Evolutionary conservation across 1,140 invertebrate species (phyloP), one percentile per base, ranked within the genome.

Genomic region (Drosophila pseudoananassae): DNA sequence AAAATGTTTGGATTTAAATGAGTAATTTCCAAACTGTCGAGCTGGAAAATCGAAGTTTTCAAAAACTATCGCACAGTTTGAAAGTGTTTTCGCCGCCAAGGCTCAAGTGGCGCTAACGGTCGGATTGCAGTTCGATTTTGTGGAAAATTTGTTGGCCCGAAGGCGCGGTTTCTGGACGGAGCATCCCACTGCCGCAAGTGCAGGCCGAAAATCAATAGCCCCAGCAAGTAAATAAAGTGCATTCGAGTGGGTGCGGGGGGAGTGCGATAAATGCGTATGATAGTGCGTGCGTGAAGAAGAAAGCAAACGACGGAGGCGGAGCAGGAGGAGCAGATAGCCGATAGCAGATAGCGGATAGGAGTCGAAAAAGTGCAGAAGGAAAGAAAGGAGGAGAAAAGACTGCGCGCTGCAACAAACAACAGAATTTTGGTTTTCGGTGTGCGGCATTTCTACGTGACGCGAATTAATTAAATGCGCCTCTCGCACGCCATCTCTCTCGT

Each of bases 171-270:
- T 36, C 4, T 36, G 7, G 8, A 10, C 8, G 31, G 31, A 33
- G 8, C 8, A 9, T 33, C 31, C 31, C 10, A 33, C 31, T n/a
- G 33, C 33, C 33, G 33, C 15, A 36, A 55, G 61, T 80, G 65
- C 78, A 78, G 54, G 69, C 65, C 72, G 80, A 73, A 84, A 84
- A 84, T 84, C 80, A 84, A 84, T 84, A 78, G 79, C 77, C 78
- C 78, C 78, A 88, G 83, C 80, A 77, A 84, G 73, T 84, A 69
- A 89, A 89, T 87, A 82, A 87, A 87, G 84, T 87, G 83, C 83
- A 87, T 84, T 61, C 76, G 65, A 66, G 49, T 27, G 57, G 75
- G 53, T 15, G 23, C 33, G 40, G 12, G 27, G 12, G 49, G 43
- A 60, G 72, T 38, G 52, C 63, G 40, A 38, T 17, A 46, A 66